Base-by-base conservation (phyloP, 2,113 vertebrate genomes). In the Baryphthengus martii region DNA sequence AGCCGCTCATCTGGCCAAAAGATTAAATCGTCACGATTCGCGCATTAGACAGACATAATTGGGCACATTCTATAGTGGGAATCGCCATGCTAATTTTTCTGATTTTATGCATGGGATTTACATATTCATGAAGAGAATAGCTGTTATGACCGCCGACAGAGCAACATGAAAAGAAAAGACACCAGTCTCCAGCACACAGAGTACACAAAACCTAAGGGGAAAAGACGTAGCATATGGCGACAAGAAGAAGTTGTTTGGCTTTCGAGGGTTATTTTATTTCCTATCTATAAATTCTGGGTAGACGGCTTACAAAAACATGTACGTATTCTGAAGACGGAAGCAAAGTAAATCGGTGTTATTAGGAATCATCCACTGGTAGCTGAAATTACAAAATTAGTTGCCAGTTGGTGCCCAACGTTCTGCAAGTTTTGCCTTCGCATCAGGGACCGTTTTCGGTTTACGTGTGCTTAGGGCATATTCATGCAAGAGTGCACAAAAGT, bases 111-210 rank as follows among this genome's bases (percentile, higher is more conserved):
- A 97, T 82, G 65, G 37, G 31, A 98, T 98, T 98, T 98, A 97
- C 98, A 98, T 98, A 98, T 98, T 98, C 97, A 98, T 98, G 97
- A 98, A 97, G 86, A 97, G 92, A 97, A 97, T 97, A 95, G 95
- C 95, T 97, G 97, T 96, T 98, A 96, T 96, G 97, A 97, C 95
- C 89, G 58, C 95, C 86, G 95, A 97, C 96, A 96, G 96, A 97
- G 90, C 92, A 96, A 96, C 95, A 94, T 84, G 93, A 95, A 96
- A 96, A 97, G 96, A 97, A 97, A 96, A 97, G 83, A 85, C 91
- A 96, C 81, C 80, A 95, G 94, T 96, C 88, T 97, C 75, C 71
- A 85, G 93, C 85, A 90, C 71, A 79, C 81, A 95, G 78, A 89
- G 75, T 91, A 71, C 49, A 94, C 78, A 91, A 94, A 95, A 94